A percentile compares a stretch with the other conserved stretches of the same genome.
phyloP scores from a whole-genome alignment of 2,888 invertebrate genomes.

The Andrena trimmerana region DNA sequence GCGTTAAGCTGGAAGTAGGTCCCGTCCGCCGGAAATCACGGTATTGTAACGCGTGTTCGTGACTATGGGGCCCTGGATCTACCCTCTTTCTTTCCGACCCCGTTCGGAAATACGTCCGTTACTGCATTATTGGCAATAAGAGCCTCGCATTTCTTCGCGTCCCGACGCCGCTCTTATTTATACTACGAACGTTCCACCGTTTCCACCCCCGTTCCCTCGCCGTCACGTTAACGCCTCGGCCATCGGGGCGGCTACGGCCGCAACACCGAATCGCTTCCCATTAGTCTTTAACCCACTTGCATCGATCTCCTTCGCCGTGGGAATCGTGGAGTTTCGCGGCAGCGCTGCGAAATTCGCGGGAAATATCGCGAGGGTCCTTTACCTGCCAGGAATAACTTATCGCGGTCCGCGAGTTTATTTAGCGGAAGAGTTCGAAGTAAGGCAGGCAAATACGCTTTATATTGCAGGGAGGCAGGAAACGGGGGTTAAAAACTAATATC shows the following conservation, averaged over 20 bases:
- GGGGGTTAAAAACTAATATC: conserved; percentile 9
- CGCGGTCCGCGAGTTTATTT: neutral
- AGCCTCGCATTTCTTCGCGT: conserved; percentile 35
- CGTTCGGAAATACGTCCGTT: conserved; percentile 27
- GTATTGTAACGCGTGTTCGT: conserved; percentile 56
- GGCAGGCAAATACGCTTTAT: neutral
- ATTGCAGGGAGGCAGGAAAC: neutral
- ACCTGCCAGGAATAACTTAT: neutral
- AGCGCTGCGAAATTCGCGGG: neutral
- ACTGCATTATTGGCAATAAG: conserved; percentile 49
- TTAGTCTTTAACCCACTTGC: conserved; percentile 17
- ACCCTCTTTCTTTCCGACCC: neutral
- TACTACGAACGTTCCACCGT: conserved; percentile 34
- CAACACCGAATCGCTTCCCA: conserved; percentile 19
- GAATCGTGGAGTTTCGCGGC: neutral
- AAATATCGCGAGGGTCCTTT: neutral
- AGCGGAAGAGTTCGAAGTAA: neutral
- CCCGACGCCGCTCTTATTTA: conserved; percentile 36
- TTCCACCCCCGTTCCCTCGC: neutral
- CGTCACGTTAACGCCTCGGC: neutral
- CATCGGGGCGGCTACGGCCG: neutral
- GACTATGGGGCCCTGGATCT: conserved; percentile 10
- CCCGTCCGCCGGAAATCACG: conserved; percentile 64
- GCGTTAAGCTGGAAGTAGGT: conserved; percentile 71
- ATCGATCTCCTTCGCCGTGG: conserved; percentile 1